Evolutionary conservation across 1,140 invertebrate species (phyloP).

Genomic region (Megathymus violae): DNA sequence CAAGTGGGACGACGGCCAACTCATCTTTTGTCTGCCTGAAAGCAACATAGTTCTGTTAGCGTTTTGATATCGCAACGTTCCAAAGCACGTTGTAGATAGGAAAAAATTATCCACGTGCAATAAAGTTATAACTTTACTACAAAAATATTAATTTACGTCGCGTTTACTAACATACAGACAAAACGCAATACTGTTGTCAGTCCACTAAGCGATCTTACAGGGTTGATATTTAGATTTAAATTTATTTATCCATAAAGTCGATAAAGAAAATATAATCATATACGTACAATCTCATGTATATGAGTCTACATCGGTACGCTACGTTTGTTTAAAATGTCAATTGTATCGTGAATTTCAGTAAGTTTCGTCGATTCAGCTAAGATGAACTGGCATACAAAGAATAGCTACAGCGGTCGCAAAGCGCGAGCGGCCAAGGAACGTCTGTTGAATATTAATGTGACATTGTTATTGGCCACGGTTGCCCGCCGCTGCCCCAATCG

Average conservation of each 20-base stretch:
- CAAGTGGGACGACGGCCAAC: slow-evolving; percentile 81
- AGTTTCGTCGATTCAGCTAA: slow-evolving; percentile 47
- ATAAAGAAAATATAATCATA: too few relatives aligned
- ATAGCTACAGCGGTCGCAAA: slow-evolving; percentile 67
- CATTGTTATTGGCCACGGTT: slow-evolving; percentile 82
- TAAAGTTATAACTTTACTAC: slow-evolving; percentile 24
- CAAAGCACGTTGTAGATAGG: slow-evolving; percentile 57
- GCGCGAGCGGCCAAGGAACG: slow-evolving; percentile 72
- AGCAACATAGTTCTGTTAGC: slow-evolving; percentile 77
- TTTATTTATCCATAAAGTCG: too few relatives aligned
- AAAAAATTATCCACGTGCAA: slow-evolving; percentile 45
- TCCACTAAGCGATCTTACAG: too few relatives aligned
- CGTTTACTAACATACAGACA: background rate
- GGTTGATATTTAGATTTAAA: too few relatives aligned
- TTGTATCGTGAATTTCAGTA: slow-evolving; percentile 27
- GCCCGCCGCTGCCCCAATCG: slow-evolving; percentile 80
- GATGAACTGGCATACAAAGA: slow-evolving; percentile 63
- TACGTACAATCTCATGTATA: too few relatives aligned
- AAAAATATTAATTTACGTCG: slow-evolving; percentile 9
- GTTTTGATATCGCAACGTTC: slow-evolving; percentile 69
- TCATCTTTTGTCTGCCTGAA: slow-evolving; percentile 81
- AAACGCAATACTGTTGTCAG: too few relatives aligned
- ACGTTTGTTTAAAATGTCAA: background rate
- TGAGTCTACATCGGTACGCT: slow-evolving; percentile 15
- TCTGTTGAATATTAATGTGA: slow-evolving; percentile 83